Conservation (phyloP, 2,888 invertebrate genomes). For the Drosophila kokeensis region DNA sequence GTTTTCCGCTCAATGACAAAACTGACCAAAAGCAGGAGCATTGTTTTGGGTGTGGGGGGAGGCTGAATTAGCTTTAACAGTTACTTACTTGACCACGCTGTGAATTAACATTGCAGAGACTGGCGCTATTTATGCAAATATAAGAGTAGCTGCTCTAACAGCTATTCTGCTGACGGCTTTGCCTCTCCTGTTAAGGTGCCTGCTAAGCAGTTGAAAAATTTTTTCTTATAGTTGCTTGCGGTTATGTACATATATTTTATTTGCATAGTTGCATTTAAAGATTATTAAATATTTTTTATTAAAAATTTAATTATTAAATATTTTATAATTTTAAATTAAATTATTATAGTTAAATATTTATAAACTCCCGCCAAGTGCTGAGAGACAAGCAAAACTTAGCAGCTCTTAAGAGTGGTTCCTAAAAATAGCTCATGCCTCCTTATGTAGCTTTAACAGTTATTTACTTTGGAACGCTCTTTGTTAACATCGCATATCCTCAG, state of each 20-base stretch:
- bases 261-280: background rate
- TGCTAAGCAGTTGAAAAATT: background rate
- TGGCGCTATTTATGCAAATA: background rate
- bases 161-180: background rate
- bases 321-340: background rate
- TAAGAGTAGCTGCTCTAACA: background rate
- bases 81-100: constrained; percentile 20
- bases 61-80: constrained; percentile 5
- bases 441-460: constrained; percentile 14
- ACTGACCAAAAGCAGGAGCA: constrained; percentile 13
- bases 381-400: background rate
- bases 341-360: background rate
- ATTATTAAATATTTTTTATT: background rate
- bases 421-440: background rate
- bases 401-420: background rate
- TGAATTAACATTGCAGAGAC: constrained; percentile 20
- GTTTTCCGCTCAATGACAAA: constrained; percentile 38
- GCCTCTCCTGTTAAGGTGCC: background rate
- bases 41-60: too few species aligned
- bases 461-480: constrained; percentile 21
- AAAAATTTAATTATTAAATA: background rate
- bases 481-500: constrained; percentile 8
- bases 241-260: background rate
- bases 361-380: background rate
- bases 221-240: background rate